phyloP scores from a whole-genome alignment of 2,888 invertebrate genomes.

The Tetragonisca angustula region DNA sequence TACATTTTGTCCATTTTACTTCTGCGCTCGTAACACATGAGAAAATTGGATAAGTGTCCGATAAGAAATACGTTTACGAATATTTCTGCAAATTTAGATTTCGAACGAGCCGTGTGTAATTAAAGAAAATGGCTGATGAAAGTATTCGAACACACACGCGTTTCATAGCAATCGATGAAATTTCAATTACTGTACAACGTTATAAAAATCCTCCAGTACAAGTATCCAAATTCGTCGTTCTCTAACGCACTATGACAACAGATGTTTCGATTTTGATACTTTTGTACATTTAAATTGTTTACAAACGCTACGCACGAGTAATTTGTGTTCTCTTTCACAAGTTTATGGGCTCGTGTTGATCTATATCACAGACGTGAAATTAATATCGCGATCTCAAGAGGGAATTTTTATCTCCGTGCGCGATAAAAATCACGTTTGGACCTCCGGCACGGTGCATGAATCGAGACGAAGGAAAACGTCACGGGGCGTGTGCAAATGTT shows the following conservation, averaged over 20 bases:
- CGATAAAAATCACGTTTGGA: slow-evolving; percentile 9
- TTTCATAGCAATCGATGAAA: too few species aligned
- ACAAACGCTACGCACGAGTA: too few species aligned
- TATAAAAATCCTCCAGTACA: too few species aligned
- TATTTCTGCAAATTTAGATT: neutral
- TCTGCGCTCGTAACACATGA: slow-evolving; percentile 4
- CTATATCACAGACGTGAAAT: neutral
- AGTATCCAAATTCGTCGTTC: too few species aligned
- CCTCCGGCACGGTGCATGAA: neutral
- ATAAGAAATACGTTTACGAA: neutral
- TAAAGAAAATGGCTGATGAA: too few species aligned
- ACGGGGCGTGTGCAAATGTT: neutral
- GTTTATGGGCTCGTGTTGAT: neutral
- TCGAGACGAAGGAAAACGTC: neutral
- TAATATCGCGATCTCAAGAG: neutral
- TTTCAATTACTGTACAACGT: too few species aligned
- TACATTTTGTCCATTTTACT: slow-evolving; percentile 19
- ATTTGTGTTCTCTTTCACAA: slow-evolving; percentile 18
- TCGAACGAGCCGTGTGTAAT: neutral
- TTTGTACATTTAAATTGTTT: neutral
- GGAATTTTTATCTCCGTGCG: slow-evolving; percentile 15
- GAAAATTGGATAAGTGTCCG: slow-evolving; percentile 21
- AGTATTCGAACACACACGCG: too few species aligned
- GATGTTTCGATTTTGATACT: neutral
- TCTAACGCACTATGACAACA: too few species aligned